Base-by-base conservation (phyloP, 1,140 invertebrate genomes). In the Sarcophaga peregrina region DNA sequence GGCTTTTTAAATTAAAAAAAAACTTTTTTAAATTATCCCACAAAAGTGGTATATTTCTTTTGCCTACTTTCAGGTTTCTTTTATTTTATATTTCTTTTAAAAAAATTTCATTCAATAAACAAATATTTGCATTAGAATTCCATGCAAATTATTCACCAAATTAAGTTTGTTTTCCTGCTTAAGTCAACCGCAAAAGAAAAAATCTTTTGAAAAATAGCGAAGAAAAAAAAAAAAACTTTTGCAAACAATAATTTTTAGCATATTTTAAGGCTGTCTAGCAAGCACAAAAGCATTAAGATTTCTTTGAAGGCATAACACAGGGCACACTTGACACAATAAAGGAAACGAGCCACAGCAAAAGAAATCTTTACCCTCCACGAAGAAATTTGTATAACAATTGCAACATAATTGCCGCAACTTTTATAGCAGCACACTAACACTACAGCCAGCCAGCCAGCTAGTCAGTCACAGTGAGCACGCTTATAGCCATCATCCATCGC, bases 321-420 rank as follows among this genome's bases (percentile, higher is more conserved):
- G 54, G 11, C 13, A 58, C 54, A 58, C 54, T 58, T 58, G 54
- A 58, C 54, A 58, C 54, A 58, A 58, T 58, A 58, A 58, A 58
- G 4, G 54, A 58, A 58, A 58, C 54, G 8, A 37, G 25, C 11
- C 54, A 58, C n/a, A 37, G 25, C 25, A 37, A 37, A 58, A 58
- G 0, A 58, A 58, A 58, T 58, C 11, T 13, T 58, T 37, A 37
- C 25, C 25, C 25, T 37, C 25, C 25, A 37, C 4, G 25, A 58
- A 58, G 54, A 58, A 58, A 58, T 15, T 58, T 58, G 13, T 58
- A 10, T 4, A 58, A 58, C 54, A 58, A 58, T 58, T 58, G 54
- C 54, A 58, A 58, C 54, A 58, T 58, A 58, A 58, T 58, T 58
- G 54, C 54, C 54, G 54, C 54, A n/a, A 9, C 54, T 58, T 58